Conservation (phyloP, 2,888 invertebrate genomes). For the Torymus aiolomorphi region DNA sequence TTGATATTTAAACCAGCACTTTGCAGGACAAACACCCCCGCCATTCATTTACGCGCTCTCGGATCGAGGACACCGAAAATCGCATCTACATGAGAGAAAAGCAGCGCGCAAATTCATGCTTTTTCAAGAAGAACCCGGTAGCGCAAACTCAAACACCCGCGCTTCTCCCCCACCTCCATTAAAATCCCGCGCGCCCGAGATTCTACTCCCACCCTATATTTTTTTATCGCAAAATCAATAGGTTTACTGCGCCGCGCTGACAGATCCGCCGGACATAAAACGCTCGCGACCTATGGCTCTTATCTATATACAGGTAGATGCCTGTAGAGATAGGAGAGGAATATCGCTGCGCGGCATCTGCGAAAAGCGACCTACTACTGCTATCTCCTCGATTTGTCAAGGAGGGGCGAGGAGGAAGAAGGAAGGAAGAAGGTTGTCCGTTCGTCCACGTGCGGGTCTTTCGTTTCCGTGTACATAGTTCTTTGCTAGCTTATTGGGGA, state of each 20-base stretch:
- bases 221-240: slow-evolving; percentile 49
- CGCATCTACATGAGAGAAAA: too few species aligned
- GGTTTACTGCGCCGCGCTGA: slow-evolving; percentile 4
- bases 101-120: too few species aligned
- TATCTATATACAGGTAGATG: slow-evolving; percentile 30
- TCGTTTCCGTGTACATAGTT: neutral
- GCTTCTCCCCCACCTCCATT: too few species aligned
- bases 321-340: neutral
- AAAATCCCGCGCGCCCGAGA: neutral
- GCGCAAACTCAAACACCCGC: too few species aligned
- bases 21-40: too few species aligned
- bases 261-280: slow-evolving; percentile 43
- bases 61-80: too few species aligned
- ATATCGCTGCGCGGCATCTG: slow-evolving; percentile 50
- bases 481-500: neutral
- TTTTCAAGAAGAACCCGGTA: too few species aligned
- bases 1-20: too few species aligned
- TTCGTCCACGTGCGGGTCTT: neutral
- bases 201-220: slow-evolving; percentile 9
- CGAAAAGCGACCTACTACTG: slow-evolving; percentile 51
- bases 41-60: too few species aligned
- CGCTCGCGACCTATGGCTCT: slow-evolving; percentile 2
- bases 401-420: neutral
- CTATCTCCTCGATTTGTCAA: slow-evolving; percentile 69
- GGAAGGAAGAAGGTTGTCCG: slow-evolving; percentile 33